phyloP scores from a whole-genome alignment of 2,888 invertebrate genomes.

The Apodemia mormo region DNA sequence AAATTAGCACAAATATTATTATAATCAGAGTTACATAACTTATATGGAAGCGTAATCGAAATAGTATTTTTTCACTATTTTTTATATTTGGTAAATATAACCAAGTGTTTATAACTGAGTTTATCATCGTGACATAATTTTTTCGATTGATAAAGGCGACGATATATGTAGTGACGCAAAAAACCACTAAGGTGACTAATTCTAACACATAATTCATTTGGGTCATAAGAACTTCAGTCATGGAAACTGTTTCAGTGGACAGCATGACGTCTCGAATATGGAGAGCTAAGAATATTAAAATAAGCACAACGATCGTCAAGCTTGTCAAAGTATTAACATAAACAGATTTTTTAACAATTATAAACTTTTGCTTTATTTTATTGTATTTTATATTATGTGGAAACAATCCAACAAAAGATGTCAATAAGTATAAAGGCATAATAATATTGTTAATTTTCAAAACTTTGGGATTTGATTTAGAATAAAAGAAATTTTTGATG shows the following conservation, averaged over 20 bases:
- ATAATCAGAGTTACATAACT: conserved; percentile 41
- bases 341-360: conserved; percentile 50
- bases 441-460: conserved; percentile 32
- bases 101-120: conserved; percentile 47
- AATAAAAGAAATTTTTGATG: conserved; percentile 31
- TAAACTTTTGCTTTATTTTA: conserved; percentile 38
- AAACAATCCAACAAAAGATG: conserved; percentile 42
- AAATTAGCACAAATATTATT: conserved; percentile 41
- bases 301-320: conserved; percentile 44
- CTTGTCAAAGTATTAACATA: conserved; percentile 56
- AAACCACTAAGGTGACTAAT: conserved; percentile 43
- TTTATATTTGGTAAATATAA: conserved; percentile 42
- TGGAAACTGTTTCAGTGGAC: conserved; percentile 42
- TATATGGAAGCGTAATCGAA: conserved; percentile 46
- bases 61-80: conserved; percentile 42
- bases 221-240: conserved; percentile 53
- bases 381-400: conserved; percentile 43
- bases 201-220: conserved; percentile 63
- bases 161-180: conserved; percentile 50
- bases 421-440: conserved; percentile 39
- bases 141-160: conserved; percentile 50
- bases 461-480: not conserved
- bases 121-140: conserved; percentile 55
- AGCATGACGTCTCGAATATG: conserved; percentile 51
- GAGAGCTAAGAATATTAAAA: conserved; percentile 48